Base-by-base conservation (phyloP, 2,113 vertebrate genomes). In the Oreotrochilus melanogaster region DNA sequence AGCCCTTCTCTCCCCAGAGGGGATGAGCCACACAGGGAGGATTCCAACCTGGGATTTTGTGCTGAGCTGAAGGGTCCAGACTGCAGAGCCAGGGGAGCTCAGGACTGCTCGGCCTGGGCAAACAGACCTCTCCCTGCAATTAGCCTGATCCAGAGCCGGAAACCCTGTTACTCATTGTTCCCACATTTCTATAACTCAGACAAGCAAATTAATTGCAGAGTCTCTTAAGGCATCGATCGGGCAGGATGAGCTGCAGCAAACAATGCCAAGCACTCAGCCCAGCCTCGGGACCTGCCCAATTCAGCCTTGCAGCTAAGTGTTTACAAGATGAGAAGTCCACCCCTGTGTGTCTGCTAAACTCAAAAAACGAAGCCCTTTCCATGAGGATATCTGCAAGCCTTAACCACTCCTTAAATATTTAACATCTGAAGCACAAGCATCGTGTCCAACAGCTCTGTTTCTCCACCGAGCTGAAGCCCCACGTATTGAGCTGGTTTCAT, bases 261-360 rank as follows among this genome's bases (percentile, higher is more conserved):
- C 8, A 60, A 6, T 14, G 39, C 72, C 39, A 62, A 23, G 30
- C 61, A 22, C 22, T 28, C 28, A 3, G 65, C 1, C 13, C 11
- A 6, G 58, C 85, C 91, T 69, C 3, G 0, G 78, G 45, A 69
- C 21, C 57, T 9, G 8, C 53, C 2, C 28, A 17, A 53, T 69
- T 69, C 65, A 6, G 4, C 53, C 31, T 74, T 15, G 0, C 65
- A 42, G 74, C 57, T 5, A 1, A 7, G 0, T 0, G 0, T 2
- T 23, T 24, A 51, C 39, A 71, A 47, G 35, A 42, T 3, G 16
- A 2, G 2, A 71, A 45, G 7, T 16, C 10, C 57, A 54, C 19
- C 66, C 30, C 4, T 8, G 1, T 0, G 30, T 1, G 3, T 37
- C 3, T 58, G 23, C 62, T 22, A 35, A 31, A 37, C 37, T 28